Conservation (phyloP, 2,113 vertebrate genomes). For the Caracal caracal region DNA sequence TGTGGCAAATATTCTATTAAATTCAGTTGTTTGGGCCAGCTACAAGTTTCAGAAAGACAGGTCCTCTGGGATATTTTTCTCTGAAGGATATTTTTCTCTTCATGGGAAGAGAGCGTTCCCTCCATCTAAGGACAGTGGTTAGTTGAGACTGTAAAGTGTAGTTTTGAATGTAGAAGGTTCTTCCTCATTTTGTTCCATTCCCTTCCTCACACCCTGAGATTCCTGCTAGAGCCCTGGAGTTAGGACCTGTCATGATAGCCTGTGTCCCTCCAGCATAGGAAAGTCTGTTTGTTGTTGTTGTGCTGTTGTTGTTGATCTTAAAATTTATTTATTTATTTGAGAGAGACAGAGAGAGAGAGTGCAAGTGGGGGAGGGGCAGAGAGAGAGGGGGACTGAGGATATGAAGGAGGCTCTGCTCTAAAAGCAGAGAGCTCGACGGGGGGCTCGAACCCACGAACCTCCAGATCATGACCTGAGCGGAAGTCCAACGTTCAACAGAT, state of each 20-base stretch:
- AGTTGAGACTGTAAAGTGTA: neutral
- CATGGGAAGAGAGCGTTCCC: neutral
- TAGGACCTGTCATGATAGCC: neutral
- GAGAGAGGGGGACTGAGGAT: too few species aligned
- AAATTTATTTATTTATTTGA: too few species aligned
- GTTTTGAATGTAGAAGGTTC: neutral
- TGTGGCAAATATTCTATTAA: neutral
- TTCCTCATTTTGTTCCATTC: neutral
- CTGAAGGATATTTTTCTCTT: neutral
- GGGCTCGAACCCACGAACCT: too few species aligned
- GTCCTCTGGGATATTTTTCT: neutral
- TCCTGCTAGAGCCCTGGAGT: neutral
- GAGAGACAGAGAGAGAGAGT: too few species aligned
- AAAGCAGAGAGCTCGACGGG: too few species aligned
- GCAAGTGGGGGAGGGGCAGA: too few species aligned
- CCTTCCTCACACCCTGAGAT: neutral
- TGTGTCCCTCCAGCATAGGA: neutral
- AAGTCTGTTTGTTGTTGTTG: neutral
- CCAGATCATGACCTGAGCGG: too few species aligned
- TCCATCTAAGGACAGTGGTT: neutral
- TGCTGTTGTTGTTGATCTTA: too few species aligned
- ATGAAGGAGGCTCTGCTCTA: too few species aligned
- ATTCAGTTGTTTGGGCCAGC: neutral
- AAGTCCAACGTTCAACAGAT: too few species aligned
- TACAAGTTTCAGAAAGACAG: slow-evolving; percentile 10